phyloP scores from a whole-genome alignment of 1,140 invertebrate species.

The Pseudoatta argentina region DNA sequence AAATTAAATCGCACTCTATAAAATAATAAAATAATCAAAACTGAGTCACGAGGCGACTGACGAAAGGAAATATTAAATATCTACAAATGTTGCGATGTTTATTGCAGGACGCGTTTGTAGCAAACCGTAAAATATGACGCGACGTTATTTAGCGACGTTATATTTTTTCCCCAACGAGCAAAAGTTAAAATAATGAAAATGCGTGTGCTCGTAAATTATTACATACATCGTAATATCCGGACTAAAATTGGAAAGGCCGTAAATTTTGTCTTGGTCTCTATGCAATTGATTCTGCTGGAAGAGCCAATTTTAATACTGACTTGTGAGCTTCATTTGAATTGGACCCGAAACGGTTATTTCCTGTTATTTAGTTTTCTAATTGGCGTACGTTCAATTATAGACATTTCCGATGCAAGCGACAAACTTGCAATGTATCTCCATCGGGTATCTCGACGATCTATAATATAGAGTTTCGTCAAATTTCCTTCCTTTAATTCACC shows the following conservation, averaged over 20 bases:
- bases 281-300: conserved; percentile 17
- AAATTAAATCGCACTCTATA: background rate
- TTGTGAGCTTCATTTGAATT: background rate
- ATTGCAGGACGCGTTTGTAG: background rate
- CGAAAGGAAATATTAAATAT: background rate
- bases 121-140: background rate
- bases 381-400: conserved; percentile 1
- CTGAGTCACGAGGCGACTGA: background rate
- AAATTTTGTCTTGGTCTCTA: conserved; percentile 8
- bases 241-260: background rate
- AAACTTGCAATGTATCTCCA: background rate
- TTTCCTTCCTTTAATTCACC: background rate
- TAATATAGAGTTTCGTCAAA: background rate
- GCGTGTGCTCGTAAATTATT: conserved; percentile 39
- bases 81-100: conserved; percentile 8
- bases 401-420: background rate
- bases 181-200: conserved; percentile 36
- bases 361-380: conserved; percentile 38
- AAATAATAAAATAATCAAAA: background rate
- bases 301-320: conserved; percentile 19
- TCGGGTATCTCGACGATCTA: too few species aligned
- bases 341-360: conserved; percentile 19
- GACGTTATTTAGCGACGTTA: conserved; percentile 22
- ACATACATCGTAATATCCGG: background rate
- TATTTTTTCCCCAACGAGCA: background rate